Conservation (phyloP, 2,113 vertebrate genomes). For the Formicarius rufipectus region DNA sequence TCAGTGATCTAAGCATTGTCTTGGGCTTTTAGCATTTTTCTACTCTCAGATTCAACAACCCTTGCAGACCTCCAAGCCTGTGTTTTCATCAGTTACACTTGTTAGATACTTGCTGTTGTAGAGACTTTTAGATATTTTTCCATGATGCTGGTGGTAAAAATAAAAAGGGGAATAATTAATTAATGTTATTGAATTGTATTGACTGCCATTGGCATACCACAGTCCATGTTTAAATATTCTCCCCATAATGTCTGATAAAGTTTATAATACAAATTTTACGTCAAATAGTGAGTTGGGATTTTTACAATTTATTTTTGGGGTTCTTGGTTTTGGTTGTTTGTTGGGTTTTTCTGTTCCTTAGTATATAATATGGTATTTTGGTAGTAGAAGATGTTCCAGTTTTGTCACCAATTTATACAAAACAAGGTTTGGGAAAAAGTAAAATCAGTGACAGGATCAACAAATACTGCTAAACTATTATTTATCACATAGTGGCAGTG, state of each 20-base stretch:
- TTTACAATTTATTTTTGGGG: not conserved
- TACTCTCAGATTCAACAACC: not conserved
- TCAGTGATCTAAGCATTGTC: conserved; percentile 3
- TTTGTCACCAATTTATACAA: not conserved
- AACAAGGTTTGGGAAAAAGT: not conserved
- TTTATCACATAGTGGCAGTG: not conserved
- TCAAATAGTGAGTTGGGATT: not conserved
- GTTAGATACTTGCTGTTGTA: not conserved
- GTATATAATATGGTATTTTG: not conserved
- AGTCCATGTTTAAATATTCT: not conserved
- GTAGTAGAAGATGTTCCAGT: not conserved
- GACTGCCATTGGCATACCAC: not conserved
- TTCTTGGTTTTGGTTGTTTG: not conserved
- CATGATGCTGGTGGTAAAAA: not conserved
- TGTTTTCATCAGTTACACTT: not conserved
- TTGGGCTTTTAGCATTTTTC: conserved; percentile 18
- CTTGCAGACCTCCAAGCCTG: not conserved
- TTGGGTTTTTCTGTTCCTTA: not conserved
- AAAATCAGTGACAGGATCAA: not conserved
- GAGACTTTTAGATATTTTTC: not conserved
- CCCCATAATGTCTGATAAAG: not conserved
- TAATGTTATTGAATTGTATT: not conserved
- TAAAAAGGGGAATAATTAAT: not conserved
- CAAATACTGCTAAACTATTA: not conserved
- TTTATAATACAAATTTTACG: not conserved